Base-by-base conservation (phyloP, 2,797 vertebrate genomes). In the Aphelocoma californica region DNA sequence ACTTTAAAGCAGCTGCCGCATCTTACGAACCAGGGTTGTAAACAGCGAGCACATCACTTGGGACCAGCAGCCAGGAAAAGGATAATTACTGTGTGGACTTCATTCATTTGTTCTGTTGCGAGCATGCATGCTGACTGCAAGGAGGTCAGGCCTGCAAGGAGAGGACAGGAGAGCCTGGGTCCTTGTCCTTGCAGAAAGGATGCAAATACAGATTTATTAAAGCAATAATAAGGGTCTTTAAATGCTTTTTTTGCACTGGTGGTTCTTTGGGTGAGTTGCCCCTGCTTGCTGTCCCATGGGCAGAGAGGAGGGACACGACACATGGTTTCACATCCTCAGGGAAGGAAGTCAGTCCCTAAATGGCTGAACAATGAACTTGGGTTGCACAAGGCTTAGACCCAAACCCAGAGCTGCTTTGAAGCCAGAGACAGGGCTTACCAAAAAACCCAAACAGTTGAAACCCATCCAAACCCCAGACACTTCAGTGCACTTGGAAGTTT, bases 221-320 rank as follows among this genome's bases (percentile, higher is more conserved):
- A 97, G 97, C 97, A 97, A 97, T 97, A 97, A 97, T 72, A 96
- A 97, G 93, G 95, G 86, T 96, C 82, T 95, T 91, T 54, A 92
- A 92, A 93, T 84, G 58, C 28, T 50, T 51, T 89, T 77, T 96
- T 96, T 93, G 83, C 90, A 61, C 56, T 96, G 42, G 58, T 95
- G 58, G 51, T 95, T 95, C 79, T 95, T 96, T 90, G 75, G 11
- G 58, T 87, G 36, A 79, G 53, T 91, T 77, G 15, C 34, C 48
- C 26, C 50, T 90, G n/a, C 64, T 72, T 48, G 3, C 29, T 92
- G 7, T 78, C n/a, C 65, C 1, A 0, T 31, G 53, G 40, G 36
- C 70, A 81, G 42, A 81, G 60, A 77, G 36, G 10, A 47, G 28
- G 64, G 53, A 56, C 2, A 28, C 7, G 18, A 50, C 19, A 32